Conservation (phyloP, 2,113 vertebrate genomes). For the Myotis brandtii region DNA sequence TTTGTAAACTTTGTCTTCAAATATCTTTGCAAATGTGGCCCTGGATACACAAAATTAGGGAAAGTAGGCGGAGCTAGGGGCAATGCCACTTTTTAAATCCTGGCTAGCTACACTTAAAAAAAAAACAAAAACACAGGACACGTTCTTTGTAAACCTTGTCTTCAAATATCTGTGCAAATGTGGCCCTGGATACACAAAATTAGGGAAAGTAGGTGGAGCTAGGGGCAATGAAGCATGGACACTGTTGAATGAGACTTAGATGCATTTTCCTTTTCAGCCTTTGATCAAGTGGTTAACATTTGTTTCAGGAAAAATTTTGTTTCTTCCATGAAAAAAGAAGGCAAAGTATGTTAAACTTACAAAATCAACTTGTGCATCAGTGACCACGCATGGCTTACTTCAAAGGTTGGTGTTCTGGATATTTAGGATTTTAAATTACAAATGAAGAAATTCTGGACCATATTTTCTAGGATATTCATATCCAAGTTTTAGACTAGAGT, state of each 20-base stretch:
- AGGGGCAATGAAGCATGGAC: too few relatives aligned
- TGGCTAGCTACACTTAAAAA: not conserved
- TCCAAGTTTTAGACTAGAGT: not conserved
- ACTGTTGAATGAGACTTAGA: not conserved
- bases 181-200: not conserved
- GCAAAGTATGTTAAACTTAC: not conserved
- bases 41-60: not conserved
- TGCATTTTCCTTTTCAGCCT: conserved; percentile 14
- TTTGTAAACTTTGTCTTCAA: not conserved
- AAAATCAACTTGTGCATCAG: not conserved
- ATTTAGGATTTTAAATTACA: not conserved
- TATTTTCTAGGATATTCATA: not conserved
- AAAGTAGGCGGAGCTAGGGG: not conserved
- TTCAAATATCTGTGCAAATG: not conserved
- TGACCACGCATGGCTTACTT: not conserved
- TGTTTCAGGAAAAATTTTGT: not conserved
- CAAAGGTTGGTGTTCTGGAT: not conserved
- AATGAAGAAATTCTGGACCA: not conserved
- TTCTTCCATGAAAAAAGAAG: not conserved
- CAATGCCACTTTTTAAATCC: not conserved
- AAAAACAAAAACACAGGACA: not conserved
- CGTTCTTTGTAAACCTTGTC: not conserved
- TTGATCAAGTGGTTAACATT: not conserved
- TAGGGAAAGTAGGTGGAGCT: not conserved
- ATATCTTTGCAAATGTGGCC: not conserved